Percentiles rank a stretch among this genome's conserved stretches.
phyloP scores from a whole-genome alignment of 2,113 vertebrate genomes.

The Cavia porcellus region DNA sequence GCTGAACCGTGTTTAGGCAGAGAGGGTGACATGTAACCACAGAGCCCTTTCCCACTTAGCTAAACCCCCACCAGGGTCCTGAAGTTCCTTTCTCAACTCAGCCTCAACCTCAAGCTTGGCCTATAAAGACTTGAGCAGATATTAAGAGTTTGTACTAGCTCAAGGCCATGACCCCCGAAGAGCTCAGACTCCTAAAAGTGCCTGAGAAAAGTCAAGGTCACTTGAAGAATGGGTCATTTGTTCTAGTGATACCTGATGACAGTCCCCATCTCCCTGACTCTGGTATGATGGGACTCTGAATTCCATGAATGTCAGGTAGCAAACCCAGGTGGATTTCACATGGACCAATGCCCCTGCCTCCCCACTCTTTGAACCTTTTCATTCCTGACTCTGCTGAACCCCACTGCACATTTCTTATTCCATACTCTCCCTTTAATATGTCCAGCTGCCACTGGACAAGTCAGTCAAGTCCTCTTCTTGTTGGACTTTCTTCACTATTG shows the following conservation, averaged over 20 bases:
- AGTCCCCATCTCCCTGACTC: background rate
- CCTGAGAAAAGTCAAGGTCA: background rate
- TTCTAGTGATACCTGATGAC: background rate
- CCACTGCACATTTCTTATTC: accelerated
- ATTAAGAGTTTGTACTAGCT: background rate
- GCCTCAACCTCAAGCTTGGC: background rate
- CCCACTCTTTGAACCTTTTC: no score
- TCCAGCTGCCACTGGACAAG: background rate
- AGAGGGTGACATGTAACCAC: background rate
- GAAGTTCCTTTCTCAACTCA: background rate
- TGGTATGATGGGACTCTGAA: background rate
- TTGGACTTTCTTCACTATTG: accelerated
- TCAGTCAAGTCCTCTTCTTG: accelerated
- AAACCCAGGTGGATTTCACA: background rate
- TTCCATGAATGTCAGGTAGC: accelerated
- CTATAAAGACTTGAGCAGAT: background rate
- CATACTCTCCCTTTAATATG: background rate
- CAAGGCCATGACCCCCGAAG: background rate
- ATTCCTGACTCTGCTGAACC: background rate
- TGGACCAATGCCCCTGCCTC: accelerated
- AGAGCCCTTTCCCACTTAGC: background rate
- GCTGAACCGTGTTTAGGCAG: background rate
- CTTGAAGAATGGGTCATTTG: background rate
- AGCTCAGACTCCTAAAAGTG: accelerated
- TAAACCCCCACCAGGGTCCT: background rate